Conservation (phyloP, 35 echinoderm and acorn worm species). For the Lytechinus pictus region DNA sequence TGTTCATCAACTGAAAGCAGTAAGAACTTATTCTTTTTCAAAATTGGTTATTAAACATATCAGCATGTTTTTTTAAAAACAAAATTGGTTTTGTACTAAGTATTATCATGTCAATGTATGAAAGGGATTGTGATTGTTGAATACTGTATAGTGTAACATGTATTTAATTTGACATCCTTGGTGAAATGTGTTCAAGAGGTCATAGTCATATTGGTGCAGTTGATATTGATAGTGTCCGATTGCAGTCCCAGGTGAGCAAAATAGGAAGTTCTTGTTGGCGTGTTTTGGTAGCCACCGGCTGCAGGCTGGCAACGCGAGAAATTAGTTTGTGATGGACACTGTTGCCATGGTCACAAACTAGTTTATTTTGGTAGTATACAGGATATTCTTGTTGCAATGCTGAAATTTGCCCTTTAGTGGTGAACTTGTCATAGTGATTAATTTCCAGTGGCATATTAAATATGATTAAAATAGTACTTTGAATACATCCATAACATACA, state of each 20-base stretch:
- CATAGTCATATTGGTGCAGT: constrained; percentile 8
- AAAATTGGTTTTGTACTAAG: too few species aligned
- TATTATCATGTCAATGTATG: too few species aligned
- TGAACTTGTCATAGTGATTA: background rate
- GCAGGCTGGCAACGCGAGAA: background rate
- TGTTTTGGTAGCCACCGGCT: background rate
- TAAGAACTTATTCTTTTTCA: too few species aligned
- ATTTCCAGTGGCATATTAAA: too few species aligned
- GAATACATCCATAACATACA: too few species aligned
- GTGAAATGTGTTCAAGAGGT: background rate
- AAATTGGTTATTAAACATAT: too few species aligned
- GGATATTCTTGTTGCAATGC: background rate
- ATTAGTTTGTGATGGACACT: background rate
- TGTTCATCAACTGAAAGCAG: too few species aligned
- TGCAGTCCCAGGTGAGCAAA: background rate
- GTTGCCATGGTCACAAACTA: background rate
- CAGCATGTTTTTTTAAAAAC: too few species aligned
- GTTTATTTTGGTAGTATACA: background rate
- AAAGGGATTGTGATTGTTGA: too few species aligned
- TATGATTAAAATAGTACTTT: too few species aligned
- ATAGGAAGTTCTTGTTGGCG: background rate
- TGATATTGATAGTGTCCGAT: constrained; percentile 11
- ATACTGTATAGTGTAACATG: too few species aligned
- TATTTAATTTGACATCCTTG: background rate
- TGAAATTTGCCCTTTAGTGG: background rate